Conservation (phyloP, 2,113 vertebrate genomes). For the Pachypanchax playfairii region DNA sequence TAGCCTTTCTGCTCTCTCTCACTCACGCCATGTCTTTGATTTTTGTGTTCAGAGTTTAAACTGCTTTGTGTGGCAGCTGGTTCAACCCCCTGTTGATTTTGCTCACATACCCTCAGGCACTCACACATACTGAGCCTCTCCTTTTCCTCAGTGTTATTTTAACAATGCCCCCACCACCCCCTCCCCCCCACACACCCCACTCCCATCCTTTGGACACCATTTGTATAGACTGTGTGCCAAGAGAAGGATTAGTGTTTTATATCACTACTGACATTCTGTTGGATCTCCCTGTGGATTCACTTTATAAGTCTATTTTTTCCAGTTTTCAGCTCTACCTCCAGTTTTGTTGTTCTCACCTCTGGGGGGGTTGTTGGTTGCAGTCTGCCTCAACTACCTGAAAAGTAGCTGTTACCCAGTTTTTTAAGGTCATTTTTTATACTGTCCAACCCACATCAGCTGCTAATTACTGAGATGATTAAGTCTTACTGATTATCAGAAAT, state of each 20-base stretch:
- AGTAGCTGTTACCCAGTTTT: not conserved
- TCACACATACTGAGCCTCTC: conserved; percentile 44
- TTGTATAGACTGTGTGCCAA: conserved; percentile 63
- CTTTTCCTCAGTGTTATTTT: conserved; percentile 70
- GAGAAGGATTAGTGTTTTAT: conserved; percentile 77
- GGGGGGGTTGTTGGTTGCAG: conserved; percentile 23
- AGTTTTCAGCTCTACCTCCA: conserved; percentile 48
- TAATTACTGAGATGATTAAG: not conserved
- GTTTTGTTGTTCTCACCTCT: conserved; percentile 54
- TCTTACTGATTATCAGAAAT: not conserved
- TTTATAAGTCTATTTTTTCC: conserved; percentile 37
- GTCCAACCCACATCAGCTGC: not conserved
- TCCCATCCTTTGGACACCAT: conserved; percentile 36
- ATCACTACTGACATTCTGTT: conserved; percentile 76
- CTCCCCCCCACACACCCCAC: conserved; percentile 17
- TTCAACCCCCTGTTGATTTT: conserved; percentile 55
- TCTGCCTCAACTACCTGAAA: not conserved
- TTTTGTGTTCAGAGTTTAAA: conserved; percentile 60
- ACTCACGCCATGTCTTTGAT: conserved; percentile 47
- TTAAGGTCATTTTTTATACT: not conserved
- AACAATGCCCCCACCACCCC: conserved; percentile 65
- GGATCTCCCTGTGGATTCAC: conserved; percentile 56
- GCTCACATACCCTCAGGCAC: conserved; percentile 44
- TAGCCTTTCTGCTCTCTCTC: conserved; percentile 8
- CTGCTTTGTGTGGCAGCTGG: conserved; percentile 75